phyloP scores from a whole-genome alignment of 2,888 invertebrate genomes.

The Polyploca ridens region DNA sequence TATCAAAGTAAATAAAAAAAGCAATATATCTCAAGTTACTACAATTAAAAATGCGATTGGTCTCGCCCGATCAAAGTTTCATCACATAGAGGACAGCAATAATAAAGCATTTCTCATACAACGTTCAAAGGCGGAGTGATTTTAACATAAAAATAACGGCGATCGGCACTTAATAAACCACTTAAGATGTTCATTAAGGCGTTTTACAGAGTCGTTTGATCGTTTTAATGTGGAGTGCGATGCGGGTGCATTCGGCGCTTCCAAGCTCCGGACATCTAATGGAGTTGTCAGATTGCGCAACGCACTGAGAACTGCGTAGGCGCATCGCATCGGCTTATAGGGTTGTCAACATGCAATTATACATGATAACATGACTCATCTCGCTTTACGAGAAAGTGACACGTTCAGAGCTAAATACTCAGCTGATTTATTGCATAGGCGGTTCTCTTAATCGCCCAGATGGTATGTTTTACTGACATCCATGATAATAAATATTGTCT shows the following conservation, averaged over 20 bases:
- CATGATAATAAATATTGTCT: slow-evolving; percentile 11
- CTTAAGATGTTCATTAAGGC: slow-evolving; percentile 80
- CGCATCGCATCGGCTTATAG: slow-evolving; percentile 43
- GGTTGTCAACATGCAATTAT: slow-evolving; percentile 45
- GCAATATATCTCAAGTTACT: slow-evolving; percentile 5
- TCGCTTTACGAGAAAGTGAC: slow-evolving; percentile 4
- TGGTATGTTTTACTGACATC: background rate
- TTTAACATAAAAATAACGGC: slow-evolving; percentile 80
- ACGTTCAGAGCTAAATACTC: background rate
- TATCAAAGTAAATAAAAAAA: background rate
- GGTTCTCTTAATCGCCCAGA: slow-evolving; percentile 5
- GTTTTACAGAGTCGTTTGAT: slow-evolving; percentile 70
- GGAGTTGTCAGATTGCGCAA: slow-evolving; percentile 78
- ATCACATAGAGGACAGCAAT: slow-evolving; percentile 33
- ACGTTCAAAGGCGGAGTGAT: slow-evolving; percentile 55
- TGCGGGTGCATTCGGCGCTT: slow-evolving; percentile 43
- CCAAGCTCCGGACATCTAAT: slow-evolving; percentile 64
- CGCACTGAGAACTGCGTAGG: slow-evolving; percentile 68
- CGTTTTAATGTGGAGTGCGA: slow-evolving; percentile 71
- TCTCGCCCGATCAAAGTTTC: slow-evolving; percentile 31
- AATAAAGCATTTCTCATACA: slow-evolving; percentile 53
- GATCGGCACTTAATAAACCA: slow-evolving; percentile 80
- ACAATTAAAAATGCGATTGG: slow-evolving; percentile 29
- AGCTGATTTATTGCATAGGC: slow-evolving; percentile 11
- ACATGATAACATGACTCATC: slow-evolving; percentile 4